phyloP scores from a whole-genome alignment of 1,140 invertebrate genomes.

The Bombus consobrinus region DNA sequence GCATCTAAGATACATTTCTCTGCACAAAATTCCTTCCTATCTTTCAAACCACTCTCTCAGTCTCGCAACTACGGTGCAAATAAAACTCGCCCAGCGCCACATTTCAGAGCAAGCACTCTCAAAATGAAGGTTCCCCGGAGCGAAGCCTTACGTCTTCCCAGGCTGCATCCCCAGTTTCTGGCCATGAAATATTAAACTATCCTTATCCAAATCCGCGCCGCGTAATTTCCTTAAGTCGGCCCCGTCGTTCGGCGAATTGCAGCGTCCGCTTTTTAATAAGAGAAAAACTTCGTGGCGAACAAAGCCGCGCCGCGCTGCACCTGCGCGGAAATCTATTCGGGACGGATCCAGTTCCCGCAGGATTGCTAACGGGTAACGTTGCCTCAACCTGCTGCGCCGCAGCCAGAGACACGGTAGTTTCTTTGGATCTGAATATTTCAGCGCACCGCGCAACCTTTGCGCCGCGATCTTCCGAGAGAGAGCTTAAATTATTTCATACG shows the following conservation, averaged over 20 bases:
- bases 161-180: background rate
- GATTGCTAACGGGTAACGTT: slow-evolving; percentile 24
- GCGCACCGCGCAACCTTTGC: slow-evolving; percentile 32
- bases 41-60: background rate
- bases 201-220: slow-evolving; percentile 38
- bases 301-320: slow-evolving; percentile 7
- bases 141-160: slow-evolving; percentile 11
- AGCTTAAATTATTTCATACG: slow-evolving; percentile 50
- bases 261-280: slow-evolving; percentile 43
- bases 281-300: slow-evolving; percentile 23
- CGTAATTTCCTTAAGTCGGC: slow-evolving; percentile 42
- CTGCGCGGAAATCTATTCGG: background rate
- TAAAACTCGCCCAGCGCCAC: background rate
- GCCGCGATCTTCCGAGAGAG: background rate
- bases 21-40: background rate
- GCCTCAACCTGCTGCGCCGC: background rate
- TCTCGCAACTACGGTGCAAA: background rate
- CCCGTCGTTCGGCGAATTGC: slow-evolving; percentile 26
- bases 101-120: slow-evolving; percentile 8
- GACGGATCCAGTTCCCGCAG: slow-evolving; percentile 12
- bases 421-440: slow-evolving; percentile 58
- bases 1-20: background rate
- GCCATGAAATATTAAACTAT: slow-evolving; percentile 39
- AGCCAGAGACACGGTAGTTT: slow-evolving; percentile 25
- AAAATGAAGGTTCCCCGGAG: slow-evolving; percentile 16